Base-by-base conservation (phyloP, 2,797 vertebrate genomes). In the Aphelocoma californica region DNA sequence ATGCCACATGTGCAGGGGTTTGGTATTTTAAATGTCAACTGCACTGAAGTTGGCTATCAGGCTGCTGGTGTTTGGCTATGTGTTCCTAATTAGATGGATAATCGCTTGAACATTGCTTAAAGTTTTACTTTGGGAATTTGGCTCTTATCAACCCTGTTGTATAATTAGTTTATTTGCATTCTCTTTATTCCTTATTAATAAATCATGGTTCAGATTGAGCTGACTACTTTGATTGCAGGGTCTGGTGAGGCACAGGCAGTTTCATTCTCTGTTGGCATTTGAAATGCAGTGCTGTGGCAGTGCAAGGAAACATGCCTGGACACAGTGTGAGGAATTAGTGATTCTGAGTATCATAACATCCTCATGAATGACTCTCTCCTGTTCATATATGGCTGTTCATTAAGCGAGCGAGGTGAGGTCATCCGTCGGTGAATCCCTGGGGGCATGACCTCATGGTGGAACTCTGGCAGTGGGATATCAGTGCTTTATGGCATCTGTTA, bases 91-190 rank as follows among this genome's bases (percentile, higher is more conserved):
- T 97, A 96, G 88, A 95, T 82, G 86, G 94, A 45, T 97, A 97
- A 97, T 96, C 67, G 90, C 90, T 96, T 95, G 92, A 97, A 97
- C 93, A 95, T 95, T 54, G 81, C 94, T 81, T 94, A 95, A 98
- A 98, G 90, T 96, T 98, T 97, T 97, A 96, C 96, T 97, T 90
- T 71, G 97, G 98, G 97, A 98, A 97, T 98, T 98, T 95, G 86
- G 72, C 93, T 95, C 69, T 95, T 96, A 92, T 8, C 62, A 57
- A 56, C 23, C 47, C 74, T 32, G 11, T 40, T 95, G 91, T 93
- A 84, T 97, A 97, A 97, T 97, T 94, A 97, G 94, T 90, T 90
- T 95, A 95, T 97, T 95, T 96, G 94, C 96, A 97, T 98, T 97
- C 97, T 93, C 95, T 97, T 97, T 98, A 97, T 97, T 89, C 87